A percentile compares a stretch with the other conserved stretches of the same genome.
Conservation (phyloP, 2,113 vertebrate genomes). For the Sorex fumeus region DNA sequence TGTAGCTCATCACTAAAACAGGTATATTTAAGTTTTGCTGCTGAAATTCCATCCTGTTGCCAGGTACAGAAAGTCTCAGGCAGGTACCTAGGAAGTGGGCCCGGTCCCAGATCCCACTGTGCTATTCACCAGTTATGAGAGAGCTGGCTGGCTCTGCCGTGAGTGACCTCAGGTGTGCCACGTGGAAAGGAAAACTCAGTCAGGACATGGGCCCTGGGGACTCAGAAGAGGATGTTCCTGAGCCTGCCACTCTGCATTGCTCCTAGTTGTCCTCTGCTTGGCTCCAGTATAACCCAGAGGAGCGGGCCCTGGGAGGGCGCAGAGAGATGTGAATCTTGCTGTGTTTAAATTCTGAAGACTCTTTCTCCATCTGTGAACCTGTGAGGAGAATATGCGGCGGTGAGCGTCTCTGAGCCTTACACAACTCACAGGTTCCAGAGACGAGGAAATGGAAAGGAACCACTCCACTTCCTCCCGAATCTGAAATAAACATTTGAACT, state of each 20-base stretch:
- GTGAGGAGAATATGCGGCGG: constrained; percentile 41
- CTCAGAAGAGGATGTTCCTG: background rate
- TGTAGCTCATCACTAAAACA: constrained; percentile 51
- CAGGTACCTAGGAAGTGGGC: constrained; percentile 43
- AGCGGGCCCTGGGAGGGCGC: background rate
- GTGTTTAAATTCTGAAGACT: constrained; percentile 25
- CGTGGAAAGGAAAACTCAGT: background rate
- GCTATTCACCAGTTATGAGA: constrained; percentile 19
- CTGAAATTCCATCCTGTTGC: constrained; percentile 46
- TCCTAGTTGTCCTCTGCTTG: background rate
- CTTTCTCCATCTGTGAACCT: constrained; percentile 62
- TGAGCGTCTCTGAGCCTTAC: constrained; percentile 66
- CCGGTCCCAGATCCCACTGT: background rate
- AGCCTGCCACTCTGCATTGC: background rate
- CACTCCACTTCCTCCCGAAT: constrained; percentile 87
- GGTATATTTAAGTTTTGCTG: constrained; percentile 57
- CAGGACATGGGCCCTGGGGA: background rate
- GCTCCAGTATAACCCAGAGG: background rate
- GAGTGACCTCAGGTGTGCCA: constrained; percentile 24
- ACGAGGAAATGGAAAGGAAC: constrained; percentile 88
- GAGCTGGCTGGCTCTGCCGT: background rate
- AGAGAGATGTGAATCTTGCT: background rate
- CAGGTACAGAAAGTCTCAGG: constrained; percentile 20
- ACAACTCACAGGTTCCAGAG: constrained; percentile 75
- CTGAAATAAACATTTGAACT: constrained; percentile 91